A percentile compares a stretch with the other conserved stretches of the same genome.
phyloP scores from a whole-genome alignment of 2,797 vertebrate genomes.

The Hipposideros larvatus region DNA sequence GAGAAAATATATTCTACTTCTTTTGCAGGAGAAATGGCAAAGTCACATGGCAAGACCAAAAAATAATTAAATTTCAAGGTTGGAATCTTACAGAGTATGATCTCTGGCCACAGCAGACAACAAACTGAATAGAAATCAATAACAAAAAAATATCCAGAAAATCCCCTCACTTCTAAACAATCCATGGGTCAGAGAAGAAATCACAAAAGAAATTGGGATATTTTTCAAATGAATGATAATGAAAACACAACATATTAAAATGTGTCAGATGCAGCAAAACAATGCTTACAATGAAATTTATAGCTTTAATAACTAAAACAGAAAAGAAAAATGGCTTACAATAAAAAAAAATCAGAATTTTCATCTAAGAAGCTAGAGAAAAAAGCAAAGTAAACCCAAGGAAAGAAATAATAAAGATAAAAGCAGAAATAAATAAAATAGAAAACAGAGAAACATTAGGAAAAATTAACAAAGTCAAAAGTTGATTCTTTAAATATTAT shows the following conservation, averaged over 20 bases:
- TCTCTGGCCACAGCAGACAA: not conserved
- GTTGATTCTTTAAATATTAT: not conserved
- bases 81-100: not conserved
- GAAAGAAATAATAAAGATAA: constrained; percentile 11
- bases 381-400: not conserved
- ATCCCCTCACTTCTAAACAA: constrained; percentile 2
- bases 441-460: not conserved
- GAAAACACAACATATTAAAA: constrained; percentile 1
- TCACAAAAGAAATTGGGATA: not conserved
- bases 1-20: not conserved
- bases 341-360: not conserved
- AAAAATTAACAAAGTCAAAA: not conserved
- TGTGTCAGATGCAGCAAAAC: not conserved
- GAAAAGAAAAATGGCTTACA: not conserved
- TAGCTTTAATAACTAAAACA: not conserved
- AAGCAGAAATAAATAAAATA: constrained; percentile 23
- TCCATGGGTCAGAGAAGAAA: not conserved
- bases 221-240: not conserved
- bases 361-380: not conserved
- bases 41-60: not conserved
- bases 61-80: not conserved
- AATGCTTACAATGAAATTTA: not conserved
- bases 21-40: not conserved
- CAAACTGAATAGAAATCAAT: not conserved
- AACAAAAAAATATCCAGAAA: not conserved